Evolutionary conservation across 2,113 vertebrate species (phyloP).

Genomic region (Phrynosoma platyrhinos): DNA sequence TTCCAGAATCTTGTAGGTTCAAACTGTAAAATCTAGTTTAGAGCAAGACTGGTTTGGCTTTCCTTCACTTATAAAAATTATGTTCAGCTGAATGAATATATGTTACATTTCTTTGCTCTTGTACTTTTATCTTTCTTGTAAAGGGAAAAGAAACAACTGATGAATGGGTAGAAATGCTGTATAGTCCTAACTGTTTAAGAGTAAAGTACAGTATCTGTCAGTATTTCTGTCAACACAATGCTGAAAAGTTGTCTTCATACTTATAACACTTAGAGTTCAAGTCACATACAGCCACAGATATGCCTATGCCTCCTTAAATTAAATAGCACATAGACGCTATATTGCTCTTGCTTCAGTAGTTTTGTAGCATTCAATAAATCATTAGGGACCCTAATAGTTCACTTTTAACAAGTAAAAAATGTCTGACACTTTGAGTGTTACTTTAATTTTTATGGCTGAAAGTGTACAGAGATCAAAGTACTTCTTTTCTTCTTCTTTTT

Average conservation of each 20-base stretch:
- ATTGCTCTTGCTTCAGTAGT: conserved; percentile 57
- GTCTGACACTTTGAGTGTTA: conserved; percentile 76
- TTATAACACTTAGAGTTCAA: conserved; percentile 48
- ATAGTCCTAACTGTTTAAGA: conserved; percentile 3
- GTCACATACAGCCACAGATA: conserved; percentile 31
- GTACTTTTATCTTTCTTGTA: conserved; percentile 15
- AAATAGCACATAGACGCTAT: conserved; percentile 43
- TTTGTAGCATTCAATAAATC: conserved; percentile 71
- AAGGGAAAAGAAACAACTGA: conserved; percentile 16
- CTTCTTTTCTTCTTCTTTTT: conserved; percentile 11
- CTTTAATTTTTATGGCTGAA: conserved; percentile 80
- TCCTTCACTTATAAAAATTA: conserved; percentile 23
- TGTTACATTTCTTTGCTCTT: neutral
- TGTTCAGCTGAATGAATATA: conserved; percentile 27
- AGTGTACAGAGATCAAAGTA: conserved; percentile 80
- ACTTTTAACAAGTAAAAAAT: conserved; percentile 73
- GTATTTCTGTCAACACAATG: neutral
- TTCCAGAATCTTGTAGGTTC: neutral
- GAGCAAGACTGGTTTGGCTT: neutral
- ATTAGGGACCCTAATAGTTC: conserved; percentile 59
- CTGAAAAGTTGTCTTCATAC: conserved; percentile 28
- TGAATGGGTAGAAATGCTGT: conserved; percentile 11
- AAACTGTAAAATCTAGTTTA: conserved; percentile 12
- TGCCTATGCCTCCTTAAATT: conserved; percentile 53
- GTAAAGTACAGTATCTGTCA: neutral